Evolutionary conservation across 2,888 invertebrate genomes (phyloP).

Genomic region (Malacosoma neustria): DNA sequence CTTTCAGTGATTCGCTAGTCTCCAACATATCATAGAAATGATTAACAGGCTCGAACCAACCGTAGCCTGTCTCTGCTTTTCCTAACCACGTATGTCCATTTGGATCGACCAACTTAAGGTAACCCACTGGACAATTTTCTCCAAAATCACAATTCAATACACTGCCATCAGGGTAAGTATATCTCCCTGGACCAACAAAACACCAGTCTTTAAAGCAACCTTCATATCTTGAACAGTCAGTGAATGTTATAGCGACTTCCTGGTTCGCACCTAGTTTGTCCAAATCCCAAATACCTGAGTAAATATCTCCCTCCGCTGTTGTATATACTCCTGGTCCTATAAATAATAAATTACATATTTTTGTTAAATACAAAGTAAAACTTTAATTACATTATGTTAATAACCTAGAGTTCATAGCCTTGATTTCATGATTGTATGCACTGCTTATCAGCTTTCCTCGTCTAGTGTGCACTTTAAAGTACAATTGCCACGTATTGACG

Average conservation of each 20-base stretch:
- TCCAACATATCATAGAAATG: conserved; percentile 53
- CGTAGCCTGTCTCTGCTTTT: conserved; percentile 44
- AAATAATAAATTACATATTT: conserved; percentile 8
- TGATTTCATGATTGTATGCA: no score
- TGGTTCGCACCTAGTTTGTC: conserved; percentile 58
- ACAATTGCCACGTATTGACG: no score
- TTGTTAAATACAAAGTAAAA: no score
- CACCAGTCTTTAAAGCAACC: conserved; percentile 64
- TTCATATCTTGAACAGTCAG: conserved; percentile 61
- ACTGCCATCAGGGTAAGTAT: conserved; percentile 66
- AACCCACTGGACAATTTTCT: conserved; percentile 64
- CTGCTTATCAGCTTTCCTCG: no score
- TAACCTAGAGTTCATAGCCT: no score
- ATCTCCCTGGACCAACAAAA: conserved; percentile 63
- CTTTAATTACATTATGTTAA: no score
- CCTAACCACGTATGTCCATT: conserved; percentile 72
- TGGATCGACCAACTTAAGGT: conserved; percentile 59
- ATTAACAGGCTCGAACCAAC: conserved; percentile 54
- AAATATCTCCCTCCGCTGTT: conserved; percentile 75
- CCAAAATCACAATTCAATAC: conserved; percentile 56
- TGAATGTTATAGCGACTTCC: conserved; percentile 45
- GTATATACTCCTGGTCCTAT: conserved; percentile 69
- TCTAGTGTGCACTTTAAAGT: no score
- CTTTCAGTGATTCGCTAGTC: conserved; percentile 18
- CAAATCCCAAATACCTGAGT: conserved; percentile 70